Conservation (phyloP, 2,797 vertebrate species). For the Chelmon rostratus region DNA sequence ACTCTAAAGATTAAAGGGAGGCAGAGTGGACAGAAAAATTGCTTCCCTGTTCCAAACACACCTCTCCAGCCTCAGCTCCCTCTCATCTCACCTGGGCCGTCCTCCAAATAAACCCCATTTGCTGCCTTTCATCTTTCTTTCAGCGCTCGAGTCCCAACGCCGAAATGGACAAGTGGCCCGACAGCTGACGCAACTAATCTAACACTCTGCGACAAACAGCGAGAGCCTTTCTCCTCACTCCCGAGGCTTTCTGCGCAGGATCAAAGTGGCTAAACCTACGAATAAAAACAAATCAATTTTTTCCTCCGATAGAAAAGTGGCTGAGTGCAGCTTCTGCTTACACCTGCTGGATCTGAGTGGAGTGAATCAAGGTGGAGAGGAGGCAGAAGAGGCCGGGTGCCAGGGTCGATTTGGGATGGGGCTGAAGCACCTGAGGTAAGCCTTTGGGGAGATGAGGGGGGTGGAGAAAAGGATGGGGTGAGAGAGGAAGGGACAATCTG, state of each 20-base stretch:
- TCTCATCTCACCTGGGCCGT: conserved; percentile 49
- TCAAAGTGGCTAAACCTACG: conserved; percentile 47
- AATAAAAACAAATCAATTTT: conserved; percentile 48
- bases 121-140: conserved; percentile 61
- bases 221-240: background rate
- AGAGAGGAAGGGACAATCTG: background rate
- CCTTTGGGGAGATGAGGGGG: background rate
- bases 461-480: background rate
- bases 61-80: conserved; percentile 10
- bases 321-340: conserved; percentile 51
- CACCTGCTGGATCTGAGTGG: conserved; percentile 49
- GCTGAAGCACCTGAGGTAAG: conserved; percentile 14
- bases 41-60: conserved; percentile 21
- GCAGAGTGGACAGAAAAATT: conserved; percentile 24
- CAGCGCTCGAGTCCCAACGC: conserved; percentile 33
- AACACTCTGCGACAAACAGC: conserved; percentile 17
- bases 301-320: conserved; percentile 6
- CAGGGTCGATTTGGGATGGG: conserved; percentile 42
- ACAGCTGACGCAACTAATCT: conserved; percentile 42
- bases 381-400: conserved; percentile 12
- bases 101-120: conserved; percentile 25
- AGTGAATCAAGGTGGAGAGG: conserved; percentile 30
- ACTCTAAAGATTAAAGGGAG: conserved; percentile 56
- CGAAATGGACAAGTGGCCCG: conserved; percentile 15
- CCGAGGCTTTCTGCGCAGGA: conserved; percentile 20